phyloP scores from a whole-genome alignment of 2,113 vertebrate species.

The Glaucomys volans region DNA sequence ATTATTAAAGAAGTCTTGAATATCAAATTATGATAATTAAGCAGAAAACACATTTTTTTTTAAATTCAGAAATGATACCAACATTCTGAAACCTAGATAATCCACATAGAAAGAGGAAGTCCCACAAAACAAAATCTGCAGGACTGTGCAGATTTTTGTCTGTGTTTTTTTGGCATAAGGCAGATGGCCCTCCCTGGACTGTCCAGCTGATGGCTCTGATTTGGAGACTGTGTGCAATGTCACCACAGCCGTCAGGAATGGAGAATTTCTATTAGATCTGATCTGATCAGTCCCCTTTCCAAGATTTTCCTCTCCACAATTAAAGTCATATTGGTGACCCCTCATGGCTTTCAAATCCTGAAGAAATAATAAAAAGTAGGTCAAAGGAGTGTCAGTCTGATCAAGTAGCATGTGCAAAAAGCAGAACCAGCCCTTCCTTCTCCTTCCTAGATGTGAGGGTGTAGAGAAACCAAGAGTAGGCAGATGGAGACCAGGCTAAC shows the following conservation, averaged over 20 bases:
- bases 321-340: neutral
- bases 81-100: neutral
- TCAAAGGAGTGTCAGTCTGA: neutral
- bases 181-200: neutral
- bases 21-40: neutral
- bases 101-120: neutral
- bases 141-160: neutral
- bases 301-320: neutral
- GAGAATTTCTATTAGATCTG: neutral
- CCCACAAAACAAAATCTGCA: neutral
- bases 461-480: neutral
- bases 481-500: constrained; percentile 44
- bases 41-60: neutral
- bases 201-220: neutral
- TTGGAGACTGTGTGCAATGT: neutral
- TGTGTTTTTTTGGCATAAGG: neutral
- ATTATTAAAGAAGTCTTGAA: neutral
- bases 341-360: constrained; percentile 8
- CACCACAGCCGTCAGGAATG: neutral
- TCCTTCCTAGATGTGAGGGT: neutral
- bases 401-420: neutral
- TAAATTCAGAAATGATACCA: constrained; percentile 32
- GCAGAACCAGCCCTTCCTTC: neutral
- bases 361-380: constrained; percentile 25
- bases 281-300: neutral